phyloP scores from a whole-genome alignment of 2,113 vertebrate species.

The Martes martes region DNA sequence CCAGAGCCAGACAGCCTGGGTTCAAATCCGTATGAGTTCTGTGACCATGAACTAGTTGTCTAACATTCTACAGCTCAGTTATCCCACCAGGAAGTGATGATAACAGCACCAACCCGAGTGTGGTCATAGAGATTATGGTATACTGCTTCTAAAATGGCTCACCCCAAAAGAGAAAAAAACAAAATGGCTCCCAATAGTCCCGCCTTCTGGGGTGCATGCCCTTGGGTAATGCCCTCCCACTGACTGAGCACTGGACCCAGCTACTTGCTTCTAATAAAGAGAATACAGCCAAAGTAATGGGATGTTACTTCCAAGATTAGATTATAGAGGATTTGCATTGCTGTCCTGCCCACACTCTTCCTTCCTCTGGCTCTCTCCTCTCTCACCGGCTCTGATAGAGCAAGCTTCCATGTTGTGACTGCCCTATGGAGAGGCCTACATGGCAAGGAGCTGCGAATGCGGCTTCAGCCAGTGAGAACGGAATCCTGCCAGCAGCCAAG shows the following conservation, averaged over 20 bases:
- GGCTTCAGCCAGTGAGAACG: neutral
- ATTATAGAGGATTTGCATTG: neutral
- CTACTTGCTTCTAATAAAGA: neutral
- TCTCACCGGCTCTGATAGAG: neutral
- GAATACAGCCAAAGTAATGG: neutral
- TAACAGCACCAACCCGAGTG: neutral
- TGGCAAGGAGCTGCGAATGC: neutral
- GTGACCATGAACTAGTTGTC: neutral
- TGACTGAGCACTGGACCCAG: neutral
- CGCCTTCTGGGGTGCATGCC: neutral
- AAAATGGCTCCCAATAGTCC: neutral
- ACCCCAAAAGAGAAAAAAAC: neutral
- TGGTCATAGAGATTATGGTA: no score
- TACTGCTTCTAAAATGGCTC: neutral
- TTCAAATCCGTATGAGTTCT: neutral
- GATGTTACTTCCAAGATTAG: neutral
- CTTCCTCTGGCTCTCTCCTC: neutral
- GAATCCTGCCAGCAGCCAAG: neutral
- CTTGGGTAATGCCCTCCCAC: neutral
- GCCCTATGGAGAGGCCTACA: neutral
- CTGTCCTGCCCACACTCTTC: neutral
- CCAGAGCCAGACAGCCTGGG: neutral
- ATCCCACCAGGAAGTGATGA: neutral
- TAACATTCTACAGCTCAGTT: neutral
- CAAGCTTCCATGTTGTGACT: neutral